Base-by-base conservation (phyloP, 2,888 invertebrate species). In the Melinaea marsaeus region DNA sequence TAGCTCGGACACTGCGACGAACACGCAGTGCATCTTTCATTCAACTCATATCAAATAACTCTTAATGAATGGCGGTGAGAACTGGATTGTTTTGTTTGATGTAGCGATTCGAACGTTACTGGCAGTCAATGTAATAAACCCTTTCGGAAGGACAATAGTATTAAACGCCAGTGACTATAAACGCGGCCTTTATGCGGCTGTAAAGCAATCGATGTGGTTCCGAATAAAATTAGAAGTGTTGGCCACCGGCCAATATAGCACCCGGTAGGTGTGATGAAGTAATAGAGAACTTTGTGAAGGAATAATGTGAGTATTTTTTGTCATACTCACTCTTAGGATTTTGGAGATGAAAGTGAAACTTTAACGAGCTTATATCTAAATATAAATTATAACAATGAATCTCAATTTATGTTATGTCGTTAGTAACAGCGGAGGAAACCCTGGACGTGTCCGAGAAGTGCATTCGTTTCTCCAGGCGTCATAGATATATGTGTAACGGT, bases 161-260 rank as follows among this genome's bases (percentile, higher is more conserved):
- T 78, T 81, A 85, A 85, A 80, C 78, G 77, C 72, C 78, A 75
- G 77, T 79, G 81, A 84, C 83, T 82, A 76, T 85, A 83, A 85
- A 87, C 79, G 79, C 72, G 79, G 81, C 77, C 80, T 86, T 88
- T 85, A 87, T 79, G 78, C 73, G 73, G 76, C 79, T 79, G 81
- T 88, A 85, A 88, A 88, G 77, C 84, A 83, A 87, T 89, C 86
- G 85, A 88, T 86, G 74, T 74, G 75, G 79, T 80, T 80, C 78
- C 76, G 77, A 84, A 85, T 85, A 84, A 85, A 86, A 84, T 81
- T 83, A 72, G 76, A 79, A 84, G 78, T 80, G 77, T 83, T 88
- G 88, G 89, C 85, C 77, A 67, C 55, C 69, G 73, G 86, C 89
- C 90, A 89, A 85, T 84, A 79, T 85, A 80, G 80, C 74, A 79